Evolutionary conservation across 2,113 vertebrate genomes (phyloP).

Genomic region (Scophthalmus maximus): DNA sequence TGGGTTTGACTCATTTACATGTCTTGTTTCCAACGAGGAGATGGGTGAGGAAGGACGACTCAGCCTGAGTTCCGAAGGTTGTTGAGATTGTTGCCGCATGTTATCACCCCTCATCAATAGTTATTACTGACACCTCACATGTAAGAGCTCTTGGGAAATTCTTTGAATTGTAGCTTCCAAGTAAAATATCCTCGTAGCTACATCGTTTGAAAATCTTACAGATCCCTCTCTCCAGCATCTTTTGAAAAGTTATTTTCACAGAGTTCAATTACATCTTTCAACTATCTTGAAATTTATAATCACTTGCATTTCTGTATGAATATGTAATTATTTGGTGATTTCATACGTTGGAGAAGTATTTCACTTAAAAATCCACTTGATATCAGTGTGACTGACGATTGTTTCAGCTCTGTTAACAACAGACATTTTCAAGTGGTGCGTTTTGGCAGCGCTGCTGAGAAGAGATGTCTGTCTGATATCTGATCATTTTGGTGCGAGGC

Average conservation of each 20-base stretch:
- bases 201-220: too few species aligned
- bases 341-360: too few species aligned
- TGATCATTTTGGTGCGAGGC: not conserved
- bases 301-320: too few species aligned
- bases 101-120: not conserved
- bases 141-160: not conserved
- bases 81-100: not conserved
- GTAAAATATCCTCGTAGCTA: not conserved
- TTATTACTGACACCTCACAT: not conserved
- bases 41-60: not conserved
- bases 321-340: too few species aligned
- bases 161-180: not conserved
- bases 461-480: not conserved
- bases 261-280: too few species aligned
- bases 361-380: too few species aligned
- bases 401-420: not conserved
- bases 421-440: too few species aligned
- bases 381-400: not conserved
- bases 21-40: constrained; percentile 25
- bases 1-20: constrained; percentile 44
- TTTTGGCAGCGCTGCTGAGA: not conserved
- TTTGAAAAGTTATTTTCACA: too few species aligned
- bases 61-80: constrained; percentile 3
- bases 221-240: too few species aligned
- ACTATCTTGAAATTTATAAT: too few species aligned